Evolutionary conservation across 2,888 invertebrate genomes (phyloP), one percentile per base, ranked within the genome.

Genomic region (Leistus spinibarbis): DNA sequence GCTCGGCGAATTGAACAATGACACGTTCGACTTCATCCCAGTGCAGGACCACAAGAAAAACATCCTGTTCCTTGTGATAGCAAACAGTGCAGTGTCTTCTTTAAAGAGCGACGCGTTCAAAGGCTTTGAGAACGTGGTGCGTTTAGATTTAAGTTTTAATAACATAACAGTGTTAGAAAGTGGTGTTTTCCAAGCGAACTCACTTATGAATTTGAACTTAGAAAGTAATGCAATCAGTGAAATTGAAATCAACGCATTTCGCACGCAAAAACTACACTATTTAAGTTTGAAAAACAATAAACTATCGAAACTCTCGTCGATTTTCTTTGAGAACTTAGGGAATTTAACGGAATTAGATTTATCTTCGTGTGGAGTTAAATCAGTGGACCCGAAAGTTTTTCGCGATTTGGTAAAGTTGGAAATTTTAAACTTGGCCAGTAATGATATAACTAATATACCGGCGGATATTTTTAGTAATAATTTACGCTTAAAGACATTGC

Each of bases 281-380:
- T 67, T 78, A 5, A 76, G 76, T 74, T 53, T 78, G 10, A 78
- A 76, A 23, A 73, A 77, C 22, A 77, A 76, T 71, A 67, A 76
- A 53, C 76, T 78, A 13, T 67, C 71, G 22, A 74, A 64, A 62
- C 62, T 78, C 19, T 72, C 76, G 27, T 62, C 57, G 13, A 69
- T 67, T 27, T 76, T 77, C 60, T 78, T 78, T 57, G 54, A 66
- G 19, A 74, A 76, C 16, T 72, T 77, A 57, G 54, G 27, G 20
- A 69, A 75, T 40, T 54, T 78, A 13, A 63, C 56, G 54, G 65
- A 19, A 17, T 66, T 78, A 16, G 53, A 76, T 63, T 54, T 78
- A 23, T 73, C 65, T 24, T 66, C 69, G 13, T 78, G 77, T 65
- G 76, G 66, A 60, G 16, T 78, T 54, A 62, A 67, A 27, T 69